A percentile compares a stretch with the other conserved stretches of the same genome.
Conservation (phyloP, 2,797 vertebrate species). For the Arnoldichthys spilopterus region DNA sequence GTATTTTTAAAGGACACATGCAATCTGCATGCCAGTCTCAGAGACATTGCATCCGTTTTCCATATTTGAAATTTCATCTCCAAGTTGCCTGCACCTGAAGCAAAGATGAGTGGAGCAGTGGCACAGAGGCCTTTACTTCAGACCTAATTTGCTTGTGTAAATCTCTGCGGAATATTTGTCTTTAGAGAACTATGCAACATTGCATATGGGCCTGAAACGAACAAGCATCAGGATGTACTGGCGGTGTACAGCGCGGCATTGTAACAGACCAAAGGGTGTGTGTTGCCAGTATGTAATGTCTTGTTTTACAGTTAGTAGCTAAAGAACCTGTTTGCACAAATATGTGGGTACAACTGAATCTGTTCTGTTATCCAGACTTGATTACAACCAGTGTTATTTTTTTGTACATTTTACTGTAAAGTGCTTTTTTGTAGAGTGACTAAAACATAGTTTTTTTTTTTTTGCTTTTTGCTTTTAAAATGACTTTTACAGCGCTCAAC, state of each 20-base stretch:
- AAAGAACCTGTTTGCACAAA: slow-evolving; percentile 63
- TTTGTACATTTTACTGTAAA: slow-evolving; percentile 65
- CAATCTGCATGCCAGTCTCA: slow-evolving; percentile 52
- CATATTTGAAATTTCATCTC: slow-evolving; percentile 14
- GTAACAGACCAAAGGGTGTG: slow-evolving; percentile 59
- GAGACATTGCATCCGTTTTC: slow-evolving; percentile 40
- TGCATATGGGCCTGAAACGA: slow-evolving; percentile 50
- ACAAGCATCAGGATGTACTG: slow-evolving; percentile 41
- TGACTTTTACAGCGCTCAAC: slow-evolving; percentile 19
- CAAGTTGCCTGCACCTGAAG: slow-evolving; percentile 45
- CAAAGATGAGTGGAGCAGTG: not conserved
- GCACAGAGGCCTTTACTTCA: slow-evolving; percentile 47
- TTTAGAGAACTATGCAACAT: slow-evolving; percentile 60
- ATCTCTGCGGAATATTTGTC: slow-evolving; percentile 41
- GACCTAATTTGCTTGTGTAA: slow-evolving; percentile 35
- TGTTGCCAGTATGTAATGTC: slow-evolving; percentile 58
- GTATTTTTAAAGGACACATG: slow-evolving; percentile 53
- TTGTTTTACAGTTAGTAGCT: slow-evolving; percentile 63
- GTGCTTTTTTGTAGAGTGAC: slow-evolving; percentile 61
- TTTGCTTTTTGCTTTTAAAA: slow-evolving; percentile 26
- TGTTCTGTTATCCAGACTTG: slow-evolving; percentile 58
- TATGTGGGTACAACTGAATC: slow-evolving; percentile 54
- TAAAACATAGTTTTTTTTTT: slow-evolving; percentile 41
- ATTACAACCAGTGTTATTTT: slow-evolving; percentile 67
- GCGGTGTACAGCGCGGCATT: slow-evolving; percentile 39